Percentiles rank a stretch among this genome's conserved stretches.
Conservation (phyloP, 2,113 vertebrate genomes). For the Malaclemys terrapin region DNA sequence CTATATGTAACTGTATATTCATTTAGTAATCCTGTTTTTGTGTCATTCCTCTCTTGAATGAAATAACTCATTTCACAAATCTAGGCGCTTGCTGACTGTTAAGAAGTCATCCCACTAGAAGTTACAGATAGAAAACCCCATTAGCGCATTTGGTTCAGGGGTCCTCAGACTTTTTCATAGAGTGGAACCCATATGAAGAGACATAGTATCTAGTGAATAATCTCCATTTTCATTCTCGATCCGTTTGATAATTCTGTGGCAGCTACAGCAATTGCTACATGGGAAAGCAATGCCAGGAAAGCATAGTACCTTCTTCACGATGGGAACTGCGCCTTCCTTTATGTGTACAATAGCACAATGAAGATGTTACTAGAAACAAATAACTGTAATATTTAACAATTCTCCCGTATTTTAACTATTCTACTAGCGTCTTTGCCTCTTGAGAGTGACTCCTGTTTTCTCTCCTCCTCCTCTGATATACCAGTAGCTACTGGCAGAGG, state of each 20-base stretch:
- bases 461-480: background rate
- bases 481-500: background rate
- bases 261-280: constrained; percentile 43
- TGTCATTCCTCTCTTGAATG: background rate
- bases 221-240: background rate
- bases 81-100: background rate
- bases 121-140: background rate
- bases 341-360: background rate
- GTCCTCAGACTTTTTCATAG: background rate
- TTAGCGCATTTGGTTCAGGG: background rate
- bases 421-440: background rate
- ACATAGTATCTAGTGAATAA: background rate
- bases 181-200: background rate
- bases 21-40: background rate
- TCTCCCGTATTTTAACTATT: background rate
- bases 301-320: background rate
- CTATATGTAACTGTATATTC: background rate
- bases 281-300: background rate
- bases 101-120: background rate
- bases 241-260: background rate
- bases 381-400: background rate
- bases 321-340: background rate
- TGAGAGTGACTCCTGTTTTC: background rate
- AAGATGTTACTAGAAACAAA: background rate
- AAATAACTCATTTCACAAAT: background rate